Percentiles rank a stretch among this genome's conserved stretches.
phyloP scores from a whole-genome alignment of 1,140 invertebrate species.

The Ceratina calcarata region DNA sequence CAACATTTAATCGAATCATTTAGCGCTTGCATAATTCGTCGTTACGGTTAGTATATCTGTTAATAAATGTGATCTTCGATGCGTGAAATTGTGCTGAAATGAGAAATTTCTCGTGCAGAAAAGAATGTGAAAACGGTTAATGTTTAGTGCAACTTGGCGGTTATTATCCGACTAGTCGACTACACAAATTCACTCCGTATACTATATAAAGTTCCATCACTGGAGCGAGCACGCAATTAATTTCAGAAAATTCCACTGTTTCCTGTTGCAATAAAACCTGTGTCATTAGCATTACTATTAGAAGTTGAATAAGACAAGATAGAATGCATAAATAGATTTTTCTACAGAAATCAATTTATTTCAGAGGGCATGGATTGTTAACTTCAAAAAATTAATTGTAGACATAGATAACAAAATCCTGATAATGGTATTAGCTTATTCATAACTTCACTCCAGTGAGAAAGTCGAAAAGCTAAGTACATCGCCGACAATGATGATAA shows the following conservation, averaged over 20 bases:
- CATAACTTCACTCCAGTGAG: not conserved
- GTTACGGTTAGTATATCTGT: not conserved
- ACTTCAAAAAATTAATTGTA: too few relatives aligned
- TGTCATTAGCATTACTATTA: too few relatives aligned
- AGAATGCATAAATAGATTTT: not conserved
- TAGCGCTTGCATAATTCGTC: not conserved
- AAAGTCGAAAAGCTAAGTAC: not conserved
- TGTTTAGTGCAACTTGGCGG: not conserved
- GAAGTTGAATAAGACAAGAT: too few relatives aligned
- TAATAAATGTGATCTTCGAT: constrained; percentile 1
- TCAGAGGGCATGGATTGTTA: too few relatives aligned
- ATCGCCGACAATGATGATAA: not conserved
- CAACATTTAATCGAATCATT: constrained; percentile 7
- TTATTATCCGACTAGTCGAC: not conserved
- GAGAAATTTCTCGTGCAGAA: constrained; percentile 21
- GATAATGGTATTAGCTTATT: too few relatives aligned
- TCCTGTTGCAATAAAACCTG: too few relatives aligned
- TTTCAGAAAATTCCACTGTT: too few relatives aligned
- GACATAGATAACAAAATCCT: too few relatives aligned
- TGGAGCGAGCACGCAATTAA: not conserved
- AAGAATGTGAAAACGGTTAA: constrained; percentile 27
- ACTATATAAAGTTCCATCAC: not conserved
- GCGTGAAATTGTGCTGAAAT: constrained; percentile 21
- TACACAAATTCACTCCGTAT: not conserved
- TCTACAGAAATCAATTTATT: too few relatives aligned